A percentile compares a stretch with the other conserved stretches of the same genome.
phyloP scores from a whole-genome alignment of 1,140 invertebrate genomes.

The Pentalonia nigronervosa region DNA sequence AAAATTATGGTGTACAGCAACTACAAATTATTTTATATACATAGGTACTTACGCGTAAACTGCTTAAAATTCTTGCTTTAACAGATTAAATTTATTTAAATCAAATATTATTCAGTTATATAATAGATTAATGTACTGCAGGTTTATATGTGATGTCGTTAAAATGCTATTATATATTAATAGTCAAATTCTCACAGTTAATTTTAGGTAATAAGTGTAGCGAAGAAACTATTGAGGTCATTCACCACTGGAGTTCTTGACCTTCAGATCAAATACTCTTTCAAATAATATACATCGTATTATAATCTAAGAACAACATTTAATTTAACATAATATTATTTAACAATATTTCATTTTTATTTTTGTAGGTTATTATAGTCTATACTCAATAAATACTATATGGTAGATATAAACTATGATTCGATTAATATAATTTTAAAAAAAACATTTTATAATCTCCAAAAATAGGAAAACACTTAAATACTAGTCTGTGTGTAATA shows the following conservation, averaged over 20 bases:
- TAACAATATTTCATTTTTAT: neutral
- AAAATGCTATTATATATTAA: neutral
- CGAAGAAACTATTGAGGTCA: neutral
- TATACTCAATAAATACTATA: neutral
- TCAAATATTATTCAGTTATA: neutral
- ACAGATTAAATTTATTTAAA: neutral
- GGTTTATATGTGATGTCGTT: neutral
- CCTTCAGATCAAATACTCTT: neutral
- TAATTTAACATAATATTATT: neutral
- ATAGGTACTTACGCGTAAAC: neutral
- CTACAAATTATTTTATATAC: neutral
- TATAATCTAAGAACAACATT: neutral
- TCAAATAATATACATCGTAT: neutral
- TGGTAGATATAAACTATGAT: neutral
- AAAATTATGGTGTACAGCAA: neutral
- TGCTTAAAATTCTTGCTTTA: neutral
- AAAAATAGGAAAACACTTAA: neutral
- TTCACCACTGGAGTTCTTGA: constrained; percentile 15
- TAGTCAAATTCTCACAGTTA: neutral
- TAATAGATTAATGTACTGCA: neutral
- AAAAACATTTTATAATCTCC: neutral
- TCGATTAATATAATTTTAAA: neutral
- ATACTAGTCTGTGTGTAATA: neutral
- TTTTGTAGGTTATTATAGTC: neutral
- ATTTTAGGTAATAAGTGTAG: neutral